phyloP scores from a whole-genome alignment of 2,888 invertebrate species.

The Helobdella robusta region DNA sequence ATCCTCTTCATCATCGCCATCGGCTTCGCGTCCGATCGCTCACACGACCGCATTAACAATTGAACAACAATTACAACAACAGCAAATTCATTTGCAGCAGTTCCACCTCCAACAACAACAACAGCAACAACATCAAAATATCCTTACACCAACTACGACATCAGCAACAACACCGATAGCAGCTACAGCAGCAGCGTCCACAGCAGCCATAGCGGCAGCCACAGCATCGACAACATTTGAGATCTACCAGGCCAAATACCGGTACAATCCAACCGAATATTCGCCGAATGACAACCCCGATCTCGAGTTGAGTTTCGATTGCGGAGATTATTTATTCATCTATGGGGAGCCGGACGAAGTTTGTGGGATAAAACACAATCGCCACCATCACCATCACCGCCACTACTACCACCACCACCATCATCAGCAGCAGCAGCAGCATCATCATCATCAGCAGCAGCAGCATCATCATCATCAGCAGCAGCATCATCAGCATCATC shows the following conservation, averaged over 20 bases:
- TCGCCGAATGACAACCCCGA: constrained; percentile 81
- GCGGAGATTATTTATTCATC: constrained; percentile 90
- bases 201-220: background rate
- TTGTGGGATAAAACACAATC: background rate
- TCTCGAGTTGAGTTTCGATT: constrained; percentile 75
- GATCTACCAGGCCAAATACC: constrained; percentile 51
- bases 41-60: background rate
- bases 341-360: constrained; percentile 62
- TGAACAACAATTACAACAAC: background rate
- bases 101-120: background rate
- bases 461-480: too few relatives aligned
- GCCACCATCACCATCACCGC: background rate
- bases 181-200: background rate
- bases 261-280: constrained; percentile 61
- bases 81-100: background rate
- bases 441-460: too few relatives aligned
- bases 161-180: background rate
- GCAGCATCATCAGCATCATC: too few relatives aligned
- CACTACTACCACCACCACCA: background rate
- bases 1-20: too few relatives aligned
- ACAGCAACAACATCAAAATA: background rate
- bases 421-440: too few relatives aligned
- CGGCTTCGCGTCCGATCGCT: too few relatives aligned
- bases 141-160: background rate
- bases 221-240: constrained; percentile 30